Conservation (phyloP, 2,797 vertebrate genomes). For the Peromyscus eremicus region DNA sequence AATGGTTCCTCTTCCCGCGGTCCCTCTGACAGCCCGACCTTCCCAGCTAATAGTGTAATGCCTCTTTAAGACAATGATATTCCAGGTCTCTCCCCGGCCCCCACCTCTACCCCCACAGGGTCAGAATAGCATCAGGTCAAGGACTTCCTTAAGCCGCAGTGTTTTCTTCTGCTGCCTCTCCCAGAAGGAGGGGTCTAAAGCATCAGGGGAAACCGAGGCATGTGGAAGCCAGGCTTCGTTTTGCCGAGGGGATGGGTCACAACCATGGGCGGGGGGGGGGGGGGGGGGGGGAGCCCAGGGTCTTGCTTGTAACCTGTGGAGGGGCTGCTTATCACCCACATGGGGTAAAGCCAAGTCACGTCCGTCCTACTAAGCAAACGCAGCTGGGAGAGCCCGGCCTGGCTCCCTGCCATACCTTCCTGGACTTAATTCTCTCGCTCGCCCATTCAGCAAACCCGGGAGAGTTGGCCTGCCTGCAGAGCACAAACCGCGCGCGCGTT, state of each 20-base stretch:
- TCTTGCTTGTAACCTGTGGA: constrained; percentile 66
- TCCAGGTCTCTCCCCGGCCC: not conserved
- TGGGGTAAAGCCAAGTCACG: constrained; percentile 81
- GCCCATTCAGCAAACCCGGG: constrained; percentile 61
- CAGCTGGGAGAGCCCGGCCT: constrained; percentile 78
- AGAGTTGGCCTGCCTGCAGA: not conserved
- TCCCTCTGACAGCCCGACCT: constrained; percentile 61
- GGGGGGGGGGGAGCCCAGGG: not conserved
- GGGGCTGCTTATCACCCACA: constrained; percentile 64
- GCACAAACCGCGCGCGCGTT: not conserved
- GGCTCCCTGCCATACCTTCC: constrained; percentile 54
- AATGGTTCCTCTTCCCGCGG: not conserved
- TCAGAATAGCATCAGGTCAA: constrained; percentile 37
- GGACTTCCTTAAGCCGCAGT: constrained; percentile 23
- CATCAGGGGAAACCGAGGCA: not conserved
- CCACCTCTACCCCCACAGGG: too few relatives aligned
- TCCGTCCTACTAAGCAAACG: constrained; percentile 78
- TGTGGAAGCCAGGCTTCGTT: not conserved
- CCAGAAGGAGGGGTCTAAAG: constrained; percentile 52
- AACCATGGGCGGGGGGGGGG: not conserved
- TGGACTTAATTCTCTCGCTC: constrained; percentile 8
- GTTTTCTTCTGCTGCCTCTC: constrained; percentile 40
- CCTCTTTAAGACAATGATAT: constrained; percentile 54
- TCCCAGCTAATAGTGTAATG: constrained; percentile 53
- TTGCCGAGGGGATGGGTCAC: constrained; percentile 32